Base-by-base conservation (phyloP, 2,797 vertebrate species). In the Sparus aurata region DNA sequence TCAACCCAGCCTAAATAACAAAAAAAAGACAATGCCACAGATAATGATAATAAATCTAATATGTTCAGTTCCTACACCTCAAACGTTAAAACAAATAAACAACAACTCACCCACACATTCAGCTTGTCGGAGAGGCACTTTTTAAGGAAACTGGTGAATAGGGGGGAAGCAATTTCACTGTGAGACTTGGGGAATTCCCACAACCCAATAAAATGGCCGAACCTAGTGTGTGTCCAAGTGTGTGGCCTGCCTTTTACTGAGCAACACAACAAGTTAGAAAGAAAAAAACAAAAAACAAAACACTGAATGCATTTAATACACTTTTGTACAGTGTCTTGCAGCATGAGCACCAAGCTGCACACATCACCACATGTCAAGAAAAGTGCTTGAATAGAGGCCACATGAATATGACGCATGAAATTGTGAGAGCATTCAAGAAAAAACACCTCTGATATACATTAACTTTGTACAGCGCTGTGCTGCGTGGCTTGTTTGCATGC, bases 151-250 rank as follows among this genome's bases (percentile, higher is more conserved):
- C 93, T 94, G 85, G 89, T 92, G 92, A 94, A 92, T 88, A 79
- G 84, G 86, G 91, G 91, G 94, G 93, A 94, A 95, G 95, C 93
- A 90, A 88, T 92, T 93, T 92, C 84, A 90, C 92, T 92, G 90
- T 90, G 86, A 93, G 87, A 86, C 86, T 83, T 89, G 95, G 95
- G 96, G 94, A 95, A 95, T 96, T 96, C 95, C 96, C 95, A 90
- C 91, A 93, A 94, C 92, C 90, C 86, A 91, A 86, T 89, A 87
- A 94, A 92, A 91, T 89, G 85, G 90, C 87, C 91, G 87, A 92
- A 91, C 89, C 92, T 92, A 86, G 82, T 94, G 84, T 89, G 86
- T 85, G 77, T 92, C 92, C 92, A 92, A 90, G 82, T 89, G 77
- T 73, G 78, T 64, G 83, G 85, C 83, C 82, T 80, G 68, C 69